Evolutionary conservation across 2,888 invertebrate species (phyloP).

Genomic region (Drosophila neoperkinsi): DNA sequence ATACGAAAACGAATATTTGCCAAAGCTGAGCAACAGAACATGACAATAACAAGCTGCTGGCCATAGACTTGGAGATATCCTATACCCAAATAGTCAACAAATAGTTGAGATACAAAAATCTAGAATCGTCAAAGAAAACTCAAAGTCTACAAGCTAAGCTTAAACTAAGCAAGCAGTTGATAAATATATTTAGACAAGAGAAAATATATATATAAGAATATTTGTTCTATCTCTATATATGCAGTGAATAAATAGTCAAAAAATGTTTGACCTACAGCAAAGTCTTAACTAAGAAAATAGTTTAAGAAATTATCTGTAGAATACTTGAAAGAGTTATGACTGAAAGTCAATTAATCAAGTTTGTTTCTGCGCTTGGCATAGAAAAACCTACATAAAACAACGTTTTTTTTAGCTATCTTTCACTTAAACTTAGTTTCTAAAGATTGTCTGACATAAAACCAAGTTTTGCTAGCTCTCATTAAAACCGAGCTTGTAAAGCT

Average conservation of each 20-base stretch:
- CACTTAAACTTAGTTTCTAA: neutral
- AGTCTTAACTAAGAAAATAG: neutral
- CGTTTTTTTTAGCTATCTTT: neutral
- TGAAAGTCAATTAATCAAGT: neutral
- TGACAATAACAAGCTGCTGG: neutral
- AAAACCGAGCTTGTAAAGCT: neutral
- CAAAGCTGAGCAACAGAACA: constrained; percentile 45
- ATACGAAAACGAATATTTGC: constrained; percentile 32
- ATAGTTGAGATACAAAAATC: too few species aligned
- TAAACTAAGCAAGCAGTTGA: neutral
- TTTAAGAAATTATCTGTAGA: neutral
- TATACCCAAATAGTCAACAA: neutral
- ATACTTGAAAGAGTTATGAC: neutral
- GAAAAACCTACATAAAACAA: neutral
- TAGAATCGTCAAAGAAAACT: neutral
- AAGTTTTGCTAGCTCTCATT: neutral
- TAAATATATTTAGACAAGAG: neutral
- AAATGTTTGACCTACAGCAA: neutral
- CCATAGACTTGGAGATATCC: neutral
- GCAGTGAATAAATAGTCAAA: neutral
- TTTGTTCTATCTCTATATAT: neutral
- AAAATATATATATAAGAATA: neutral
- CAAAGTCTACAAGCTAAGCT: neutral
- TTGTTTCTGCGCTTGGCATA: neutral
- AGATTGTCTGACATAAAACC: neutral